These are phyloP conservation scores for Drosophila sp. DNA, from an alignment of 1,140 invertebrate species.

Conservation along the genomic window DNA sequence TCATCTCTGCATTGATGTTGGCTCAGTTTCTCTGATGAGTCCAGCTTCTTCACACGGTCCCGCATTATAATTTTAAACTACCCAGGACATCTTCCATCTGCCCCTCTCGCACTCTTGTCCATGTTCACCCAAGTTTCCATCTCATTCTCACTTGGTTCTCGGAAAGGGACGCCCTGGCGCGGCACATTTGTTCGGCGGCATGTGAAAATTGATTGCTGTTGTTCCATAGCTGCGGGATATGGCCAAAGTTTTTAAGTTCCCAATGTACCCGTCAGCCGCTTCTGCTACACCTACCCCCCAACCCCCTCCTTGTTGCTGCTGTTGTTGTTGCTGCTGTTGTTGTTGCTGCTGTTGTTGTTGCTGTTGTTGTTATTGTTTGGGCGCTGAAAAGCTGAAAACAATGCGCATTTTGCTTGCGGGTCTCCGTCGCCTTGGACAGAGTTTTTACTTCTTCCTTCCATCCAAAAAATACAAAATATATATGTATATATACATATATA, in stretches of 20 bases:
- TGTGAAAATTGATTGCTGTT: constrained; percentile 80
- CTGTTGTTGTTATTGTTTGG: constrained; percentile 56
- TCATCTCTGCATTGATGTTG: constrained; percentile 27
- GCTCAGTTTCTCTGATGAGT: constrained; percentile 44
- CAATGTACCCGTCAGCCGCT: constrained; percentile 41
- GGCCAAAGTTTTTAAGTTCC: constrained; percentile 79
- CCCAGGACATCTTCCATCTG: constrained; percentile 21
- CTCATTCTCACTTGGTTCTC: not conserved
- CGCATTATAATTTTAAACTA: constrained; percentile 76
- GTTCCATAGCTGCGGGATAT: constrained; percentile 78
- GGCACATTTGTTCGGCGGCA: constrained; percentile 78
- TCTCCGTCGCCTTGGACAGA: constrained; percentile 72
- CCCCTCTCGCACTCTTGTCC: not conserved
- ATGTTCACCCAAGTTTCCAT: not conserved
- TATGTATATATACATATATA: not conserved
- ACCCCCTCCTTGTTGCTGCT: constrained; percentile 19
- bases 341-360: constrained; percentile 18
- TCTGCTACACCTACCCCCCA: not conserved
- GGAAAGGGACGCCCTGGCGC: constrained; percentile 56
- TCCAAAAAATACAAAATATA: not conserved
- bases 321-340: constrained; percentile 15
- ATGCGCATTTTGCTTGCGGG: constrained; percentile 76
- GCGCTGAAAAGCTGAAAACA: constrained; percentile 79
- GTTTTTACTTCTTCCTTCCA: constrained; percentile 35
- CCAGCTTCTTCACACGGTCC: constrained; percentile 47